Evolutionary conservation across 2,888 invertebrate species (phyloP).

Genomic region (Ypsolopha sequella): DNA sequence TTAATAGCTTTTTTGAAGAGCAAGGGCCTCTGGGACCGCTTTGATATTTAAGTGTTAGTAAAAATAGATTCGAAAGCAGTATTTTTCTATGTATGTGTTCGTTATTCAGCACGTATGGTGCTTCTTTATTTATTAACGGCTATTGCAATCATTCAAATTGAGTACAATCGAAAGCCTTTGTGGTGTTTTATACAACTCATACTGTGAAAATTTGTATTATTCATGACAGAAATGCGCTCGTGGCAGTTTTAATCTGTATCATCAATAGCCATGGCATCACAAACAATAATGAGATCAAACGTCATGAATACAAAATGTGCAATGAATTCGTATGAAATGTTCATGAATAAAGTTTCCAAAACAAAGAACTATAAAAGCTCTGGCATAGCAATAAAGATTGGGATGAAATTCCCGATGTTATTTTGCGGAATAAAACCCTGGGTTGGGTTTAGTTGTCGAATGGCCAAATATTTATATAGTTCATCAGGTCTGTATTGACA

Average conservation of each 20-base stretch:
- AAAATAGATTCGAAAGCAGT: constrained; percentile 1
- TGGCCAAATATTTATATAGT: constrained; percentile 20
- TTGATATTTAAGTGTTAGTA: constrained; percentile 23
- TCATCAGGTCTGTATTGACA: not conserved
- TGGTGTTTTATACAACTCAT: not conserved
- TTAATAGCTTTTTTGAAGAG: constrained; percentile 43
- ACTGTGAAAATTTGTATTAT: not conserved
- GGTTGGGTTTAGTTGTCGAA: constrained; percentile 10
- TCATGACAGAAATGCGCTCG: not conserved
- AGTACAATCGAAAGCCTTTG: not conserved
- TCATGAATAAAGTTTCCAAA: constrained; percentile 1
- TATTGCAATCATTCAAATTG: too few species aligned
- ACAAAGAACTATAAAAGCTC: not conserved
- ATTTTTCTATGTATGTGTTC: too few species aligned
- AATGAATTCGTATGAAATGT: not conserved
- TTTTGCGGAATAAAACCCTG: too few species aligned
- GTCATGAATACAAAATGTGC: constrained; percentile 16
- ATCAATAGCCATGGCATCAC: constrained; percentile 16
- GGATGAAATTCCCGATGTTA: too few species aligned
- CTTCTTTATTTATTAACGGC: too few species aligned
- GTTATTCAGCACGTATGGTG: too few species aligned
- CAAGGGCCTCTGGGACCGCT: constrained; percentile 27
- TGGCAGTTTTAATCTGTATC: constrained; percentile 7
- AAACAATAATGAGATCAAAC: constrained; percentile 13
- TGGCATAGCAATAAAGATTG: too few species aligned